Evolutionary conservation across 2,797 vertebrate species (phyloP).

Genomic region (Hydrophis major): DNA sequence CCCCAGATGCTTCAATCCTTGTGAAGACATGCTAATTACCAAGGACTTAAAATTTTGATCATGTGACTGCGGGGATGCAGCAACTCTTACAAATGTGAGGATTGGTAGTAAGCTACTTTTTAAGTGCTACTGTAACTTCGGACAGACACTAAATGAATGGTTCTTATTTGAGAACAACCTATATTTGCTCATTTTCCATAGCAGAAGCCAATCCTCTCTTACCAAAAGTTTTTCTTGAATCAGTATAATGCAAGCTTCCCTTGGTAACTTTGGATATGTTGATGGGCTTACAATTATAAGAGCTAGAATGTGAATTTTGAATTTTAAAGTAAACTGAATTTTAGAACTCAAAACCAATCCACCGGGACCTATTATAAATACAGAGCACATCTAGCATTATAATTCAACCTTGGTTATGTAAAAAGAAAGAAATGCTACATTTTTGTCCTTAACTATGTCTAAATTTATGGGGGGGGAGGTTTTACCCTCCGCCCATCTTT

Average conservation of each 20-base stretch:
- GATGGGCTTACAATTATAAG: neutral
- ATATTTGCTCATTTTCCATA: neutral
- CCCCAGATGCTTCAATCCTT: neutral
- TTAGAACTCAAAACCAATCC: neutral
- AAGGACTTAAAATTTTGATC: neutral
- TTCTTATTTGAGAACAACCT: neutral
- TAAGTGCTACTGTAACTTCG: neutral
- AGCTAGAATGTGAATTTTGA: neutral
- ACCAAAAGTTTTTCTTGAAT: neutral
- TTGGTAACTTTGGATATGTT: neutral
- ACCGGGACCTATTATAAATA: neutral
- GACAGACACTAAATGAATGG: neutral
- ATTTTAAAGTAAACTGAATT: neutral
- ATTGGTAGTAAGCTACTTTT: neutral
- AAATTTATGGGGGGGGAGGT: neutral
- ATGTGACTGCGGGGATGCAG: neutral
- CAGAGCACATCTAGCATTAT: neutral
- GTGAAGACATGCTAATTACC: neutral
- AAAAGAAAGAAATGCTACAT: neutral
- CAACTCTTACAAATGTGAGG: neutral
- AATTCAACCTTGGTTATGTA: neutral
- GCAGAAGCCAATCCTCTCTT: neutral
- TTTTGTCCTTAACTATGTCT: neutral
- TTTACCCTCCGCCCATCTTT: neutral
- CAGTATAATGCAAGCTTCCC: neutral